Percentiles rank a stretch among this genome's conserved stretches.
These are phyloP conservation scores for Corvus hawaiiensis DNA, from an alignment of 2,113 vertebrate species.

Conservation along the genomic window DNA sequence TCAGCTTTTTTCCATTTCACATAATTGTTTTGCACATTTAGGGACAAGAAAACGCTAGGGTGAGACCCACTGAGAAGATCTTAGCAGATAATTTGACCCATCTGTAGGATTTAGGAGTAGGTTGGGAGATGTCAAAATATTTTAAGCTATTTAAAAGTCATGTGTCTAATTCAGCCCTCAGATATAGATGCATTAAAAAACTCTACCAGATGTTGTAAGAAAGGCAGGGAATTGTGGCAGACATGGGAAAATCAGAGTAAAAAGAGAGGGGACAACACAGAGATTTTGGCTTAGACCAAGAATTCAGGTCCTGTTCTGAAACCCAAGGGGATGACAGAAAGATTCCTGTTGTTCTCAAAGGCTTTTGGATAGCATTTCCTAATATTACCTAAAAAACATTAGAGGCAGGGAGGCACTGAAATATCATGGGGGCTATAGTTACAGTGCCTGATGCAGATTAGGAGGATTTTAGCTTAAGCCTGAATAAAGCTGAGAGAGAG, in stretches of 20 bases:
- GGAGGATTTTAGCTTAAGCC: not conserved
- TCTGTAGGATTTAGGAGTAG: slow-evolving; percentile 23
- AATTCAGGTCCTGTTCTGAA: not conserved
- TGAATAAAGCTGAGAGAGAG: not conserved
- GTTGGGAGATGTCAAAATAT: slow-evolving; percentile 13
- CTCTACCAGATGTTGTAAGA: slow-evolving; percentile 5
- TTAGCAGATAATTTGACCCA: slow-evolving; percentile 39
- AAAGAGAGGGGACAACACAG: not conserved
- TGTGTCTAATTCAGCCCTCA: not conserved
- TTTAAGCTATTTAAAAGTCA: slow-evolving; percentile 3
- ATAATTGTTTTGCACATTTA: not conserved
- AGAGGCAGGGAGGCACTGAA: not conserved
- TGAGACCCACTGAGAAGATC: not conserved
- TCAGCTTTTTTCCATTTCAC: not conserved
- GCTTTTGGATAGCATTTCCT: not conserved
- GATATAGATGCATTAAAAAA: not conserved
- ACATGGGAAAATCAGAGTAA: not conserved
- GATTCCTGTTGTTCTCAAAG: not conserved
- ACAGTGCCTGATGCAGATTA: not conserved
- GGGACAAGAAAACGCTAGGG: not conserved
- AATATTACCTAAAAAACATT: not conserved
- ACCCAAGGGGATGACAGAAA: not conserved
- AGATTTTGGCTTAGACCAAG: not conserved
- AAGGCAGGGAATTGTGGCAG: not conserved
- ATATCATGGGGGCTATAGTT: not conserved